Percentiles rank a stretch among this genome's conserved stretches.
Evolutionary conservation across 2,797 vertebrate species (phyloP).

Genomic region (Pachyuromys duprasi): DNA sequence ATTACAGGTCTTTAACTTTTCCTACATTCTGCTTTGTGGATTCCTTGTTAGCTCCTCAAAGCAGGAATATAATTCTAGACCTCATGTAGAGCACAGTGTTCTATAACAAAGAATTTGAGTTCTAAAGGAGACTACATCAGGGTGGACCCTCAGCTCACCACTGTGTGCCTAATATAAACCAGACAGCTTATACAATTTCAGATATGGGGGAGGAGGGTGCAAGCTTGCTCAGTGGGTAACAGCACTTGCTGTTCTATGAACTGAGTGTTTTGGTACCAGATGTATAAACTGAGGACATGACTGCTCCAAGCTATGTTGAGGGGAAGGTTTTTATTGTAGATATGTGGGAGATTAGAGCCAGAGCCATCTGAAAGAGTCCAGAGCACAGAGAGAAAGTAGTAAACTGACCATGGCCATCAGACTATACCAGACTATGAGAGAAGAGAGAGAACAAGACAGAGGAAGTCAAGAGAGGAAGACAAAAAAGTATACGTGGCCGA

Average conservation of each 20-base stretch:
- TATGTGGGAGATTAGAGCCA: not conserved
- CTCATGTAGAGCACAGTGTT: not conserved
- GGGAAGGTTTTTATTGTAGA: not conserved
- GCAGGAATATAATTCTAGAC: not conserved
- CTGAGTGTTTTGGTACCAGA: not conserved
- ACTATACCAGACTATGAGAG: not conserved
- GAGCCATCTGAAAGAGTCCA: not conserved
- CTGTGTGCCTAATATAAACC: not conserved
- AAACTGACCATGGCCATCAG: not conserved
- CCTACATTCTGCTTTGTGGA: not conserved
- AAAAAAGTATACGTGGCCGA: not conserved
- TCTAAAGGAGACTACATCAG: not conserved
- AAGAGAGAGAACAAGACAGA: not conserved
- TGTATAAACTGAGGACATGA: not conserved
- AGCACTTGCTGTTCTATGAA: not conserved
- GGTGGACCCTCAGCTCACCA: not conserved
- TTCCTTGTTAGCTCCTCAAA: not conserved
- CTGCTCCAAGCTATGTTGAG: not conserved
- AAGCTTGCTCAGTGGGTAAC: too few relatives aligned
- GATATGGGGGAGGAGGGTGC: not conserved
- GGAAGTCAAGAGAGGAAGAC: not conserved
- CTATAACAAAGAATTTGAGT: conserved; percentile 23
- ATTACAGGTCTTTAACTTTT: not conserved
- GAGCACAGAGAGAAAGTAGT: not conserved
- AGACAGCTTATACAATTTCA: not conserved